Conservation (phyloP, 2,797 vertebrate genomes). For the Gila robusta region DNA sequence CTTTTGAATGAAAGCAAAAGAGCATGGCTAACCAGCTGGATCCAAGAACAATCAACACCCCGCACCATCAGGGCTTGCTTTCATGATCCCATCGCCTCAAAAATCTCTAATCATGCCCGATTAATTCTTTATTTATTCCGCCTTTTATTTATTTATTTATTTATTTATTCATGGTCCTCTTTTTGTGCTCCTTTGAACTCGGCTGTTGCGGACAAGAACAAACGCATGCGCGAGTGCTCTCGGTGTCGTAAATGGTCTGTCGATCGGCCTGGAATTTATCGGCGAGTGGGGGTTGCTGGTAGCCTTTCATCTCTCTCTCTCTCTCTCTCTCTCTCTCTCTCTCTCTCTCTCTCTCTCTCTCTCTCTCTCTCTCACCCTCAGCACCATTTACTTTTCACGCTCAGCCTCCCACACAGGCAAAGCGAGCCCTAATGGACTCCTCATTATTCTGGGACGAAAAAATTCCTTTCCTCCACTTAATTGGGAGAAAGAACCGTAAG, state of each 20-base stretch:
- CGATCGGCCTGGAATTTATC: constrained; percentile 73
- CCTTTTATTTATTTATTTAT: constrained; percentile 53
- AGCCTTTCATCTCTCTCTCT: constrained; percentile 71
- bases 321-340: constrained; percentile 52
- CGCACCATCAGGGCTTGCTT: constrained; percentile 39
- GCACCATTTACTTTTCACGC: constrained; percentile 62
- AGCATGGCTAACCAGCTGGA: constrained; percentile 59
- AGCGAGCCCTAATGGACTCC: constrained; percentile 63
- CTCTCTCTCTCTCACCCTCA: constrained; percentile 51
- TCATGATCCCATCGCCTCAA: constrained; percentile 48
- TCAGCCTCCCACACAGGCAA: constrained; percentile 65
- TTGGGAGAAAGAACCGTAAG: constrained; percentile 57
- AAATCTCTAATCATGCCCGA: constrained; percentile 55
- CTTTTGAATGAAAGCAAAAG: constrained; percentile 53
- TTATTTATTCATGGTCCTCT: constrained; percentile 45
- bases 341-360: constrained; percentile 54
- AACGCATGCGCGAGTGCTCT: constrained; percentile 61
- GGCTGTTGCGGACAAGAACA: constrained; percentile 50
- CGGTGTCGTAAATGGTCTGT: constrained; percentile 62
- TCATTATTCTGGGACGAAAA: constrained; percentile 63
- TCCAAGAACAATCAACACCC: constrained; percentile 54
- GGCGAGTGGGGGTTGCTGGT: constrained; percentile 47
- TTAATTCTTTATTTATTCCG: constrained; percentile 62
- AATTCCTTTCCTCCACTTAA: constrained; percentile 50
- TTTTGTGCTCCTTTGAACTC: constrained; percentile 56